Evolutionary conservation across 2,797 vertebrate species (phyloP).

Genomic region (Gallirallus australis): DNA sequence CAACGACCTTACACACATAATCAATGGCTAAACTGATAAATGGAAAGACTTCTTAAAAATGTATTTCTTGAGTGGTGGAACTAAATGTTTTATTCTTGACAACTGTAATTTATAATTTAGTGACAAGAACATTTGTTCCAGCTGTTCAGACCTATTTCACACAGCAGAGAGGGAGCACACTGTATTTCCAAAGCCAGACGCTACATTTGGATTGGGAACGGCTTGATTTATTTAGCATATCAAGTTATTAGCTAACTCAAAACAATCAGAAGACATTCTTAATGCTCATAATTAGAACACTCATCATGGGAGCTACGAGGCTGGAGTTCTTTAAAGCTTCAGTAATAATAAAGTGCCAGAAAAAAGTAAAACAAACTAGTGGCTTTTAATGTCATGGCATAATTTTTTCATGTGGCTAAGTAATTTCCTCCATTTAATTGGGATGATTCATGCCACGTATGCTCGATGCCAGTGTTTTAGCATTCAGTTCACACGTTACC

Average conservation of each 20-base stretch:
- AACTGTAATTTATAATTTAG: constrained; percentile 74
- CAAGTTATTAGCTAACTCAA: constrained; percentile 61
- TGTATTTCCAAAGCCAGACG: constrained; percentile 38
- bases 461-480: not conserved
- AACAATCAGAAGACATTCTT: constrained; percentile 64
- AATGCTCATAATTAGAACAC: constrained; percentile 69
- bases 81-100: constrained; percentile 70
- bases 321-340: constrained; percentile 37
- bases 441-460: not conserved
- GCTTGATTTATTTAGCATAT: constrained; percentile 61
- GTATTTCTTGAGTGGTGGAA: constrained; percentile 69
- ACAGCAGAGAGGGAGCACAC: not conserved
- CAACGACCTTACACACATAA: constrained; percentile 70
- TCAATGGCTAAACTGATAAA: constrained; percentile 78
- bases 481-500: not conserved
- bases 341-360: constrained; percentile 2
- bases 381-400: not conserved
- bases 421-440: constrained; percentile 34
- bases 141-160: constrained; percentile 52
- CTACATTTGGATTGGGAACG: not conserved
- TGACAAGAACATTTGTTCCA: constrained; percentile 66
- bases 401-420: constrained; percentile 17
- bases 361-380: constrained; percentile 39
- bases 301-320: not conserved
- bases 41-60: constrained; percentile 72